Evolutionary conservation across 2,888 invertebrate genomes (phyloP), one percentile per base, ranked within the genome.

Genomic region (Unio delphinus): DNA sequence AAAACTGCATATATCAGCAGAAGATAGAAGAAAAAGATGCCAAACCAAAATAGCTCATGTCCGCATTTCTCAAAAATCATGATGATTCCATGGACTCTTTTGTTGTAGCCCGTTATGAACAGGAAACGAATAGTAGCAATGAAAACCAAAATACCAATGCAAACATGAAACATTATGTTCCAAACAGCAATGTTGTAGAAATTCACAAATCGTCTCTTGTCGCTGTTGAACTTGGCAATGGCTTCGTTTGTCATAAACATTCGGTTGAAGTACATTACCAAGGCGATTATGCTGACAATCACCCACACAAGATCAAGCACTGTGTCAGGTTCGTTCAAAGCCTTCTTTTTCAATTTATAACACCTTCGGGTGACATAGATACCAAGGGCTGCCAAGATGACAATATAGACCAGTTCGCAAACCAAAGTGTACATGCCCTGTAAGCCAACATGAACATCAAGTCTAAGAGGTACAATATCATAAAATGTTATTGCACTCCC

Each of bases 91-190:
- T 72, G 72, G 28, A 75, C 80, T 76, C 74, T 64, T 69, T 81
- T 81, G 67, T 83, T 82, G 72, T 82, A 83, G 11, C 83, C 84
- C 34, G 83, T 75, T n/a, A 83, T 79, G 56, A 82, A 81, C n/a
- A 84, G 70, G 11, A 83, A 63, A 15, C 85, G 72, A 23, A 83
- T 54, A 8, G 79, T 82, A 4, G 76, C 78, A 34, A 84, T 72
- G 71, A 82, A 83, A 7, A 78, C 76, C 55, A 84, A 77, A n/a
- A 80, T 68, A 0, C 77, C 81, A 45, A 83, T 68, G 7, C 80
- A 66, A 56, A 78, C 61, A 4, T 82, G 75, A 28, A 84, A 75
- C 8, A 79, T 58, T n/a, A 69, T 70, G 65, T 84, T 82, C 84
- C 82, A 83, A 6, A 83, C 30, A 1, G 80, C 81, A 55, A 83